Conservation (phyloP, 2,888 invertebrate genomes). For the Acanthosoma haemorrhoidale region DNA sequence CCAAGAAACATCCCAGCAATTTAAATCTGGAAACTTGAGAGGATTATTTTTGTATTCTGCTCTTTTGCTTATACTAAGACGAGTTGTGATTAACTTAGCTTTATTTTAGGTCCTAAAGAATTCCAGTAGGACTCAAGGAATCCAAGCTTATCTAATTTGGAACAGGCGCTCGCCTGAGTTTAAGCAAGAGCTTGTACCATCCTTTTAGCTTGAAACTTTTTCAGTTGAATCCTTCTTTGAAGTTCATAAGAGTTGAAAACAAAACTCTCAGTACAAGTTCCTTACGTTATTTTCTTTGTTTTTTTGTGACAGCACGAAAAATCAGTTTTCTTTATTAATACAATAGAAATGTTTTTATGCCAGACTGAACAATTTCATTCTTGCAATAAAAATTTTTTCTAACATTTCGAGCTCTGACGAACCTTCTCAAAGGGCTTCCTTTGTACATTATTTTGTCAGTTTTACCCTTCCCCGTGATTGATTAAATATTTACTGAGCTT, state of each 20-base stretch:
- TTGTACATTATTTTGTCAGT: too few relatives aligned
- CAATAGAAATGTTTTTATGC: background rate
- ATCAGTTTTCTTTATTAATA: background rate
- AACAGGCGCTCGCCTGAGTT: background rate
- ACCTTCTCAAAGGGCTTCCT: too few relatives aligned
- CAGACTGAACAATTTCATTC: too few relatives aligned
- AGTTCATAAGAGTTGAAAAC: conserved; percentile 1
- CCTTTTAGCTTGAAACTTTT: conserved; percentile 8
- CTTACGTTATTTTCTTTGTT: background rate
- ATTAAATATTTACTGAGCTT: too few relatives aligned
- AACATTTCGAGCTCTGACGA: too few relatives aligned
- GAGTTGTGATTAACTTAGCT: background rate
- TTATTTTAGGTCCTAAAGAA: background rate
- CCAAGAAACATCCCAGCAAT: too few relatives aligned
- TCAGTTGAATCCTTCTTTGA: conserved; percentile 12
- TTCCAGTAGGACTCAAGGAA: background rate
- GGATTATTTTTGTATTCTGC: too few relatives aligned
- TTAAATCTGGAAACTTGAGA: too few relatives aligned
- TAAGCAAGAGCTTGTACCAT: conserved; percentile 5
- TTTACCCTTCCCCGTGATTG: too few relatives aligned
- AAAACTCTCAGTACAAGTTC: background rate
- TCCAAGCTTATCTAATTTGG: conserved; percentile 8
- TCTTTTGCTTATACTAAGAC: background rate
- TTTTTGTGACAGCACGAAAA: too few relatives aligned
- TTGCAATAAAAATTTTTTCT: too few relatives aligned